Evolutionary conservation across 2,797 vertebrate genomes (phyloP), one percentile per base, ranked within the genome.

Genomic region (Lacerta agilis): DNA sequence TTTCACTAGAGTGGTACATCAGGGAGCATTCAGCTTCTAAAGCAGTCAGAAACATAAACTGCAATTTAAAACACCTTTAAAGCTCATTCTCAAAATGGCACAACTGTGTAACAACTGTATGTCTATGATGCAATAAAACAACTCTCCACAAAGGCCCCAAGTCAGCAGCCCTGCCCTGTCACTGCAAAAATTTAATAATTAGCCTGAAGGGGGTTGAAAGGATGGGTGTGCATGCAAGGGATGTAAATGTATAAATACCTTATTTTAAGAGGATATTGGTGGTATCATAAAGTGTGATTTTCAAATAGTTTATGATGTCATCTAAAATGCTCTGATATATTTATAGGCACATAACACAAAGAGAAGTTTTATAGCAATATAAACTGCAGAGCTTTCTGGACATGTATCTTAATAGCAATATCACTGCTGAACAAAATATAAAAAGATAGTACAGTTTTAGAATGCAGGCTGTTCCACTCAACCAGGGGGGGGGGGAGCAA

Each of bases 291-390:
- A 79, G 33, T 25, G 85, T 23, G 43, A 33, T 64, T 55, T 43
- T 90, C 76, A 79, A 41, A 3, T n/a, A 67, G 10, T 92, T 94
- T 78, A 92, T 67, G 79, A 78, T 71, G 83, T 87, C 82, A 77
- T 78, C 78, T 29, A 36, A 66, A 90, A 78, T 10, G 15, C 76
- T 85, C 27, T 4, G 1, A 88, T 88, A 25, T 83, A 91, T 90
- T 92, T 90, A 91, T 9, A 88, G 86, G 33, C 78, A 66, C 89
- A 41, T 29, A 91, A 90, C n/a, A 79, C 27, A 90, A 88, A 82
- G 69, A 85, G 71, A 82, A 90, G 79, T 90, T 89, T 86, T 67
- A 88, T 71, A 88, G 23, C 27, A 87, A 36, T 81, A 77, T 45
- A 27, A 91, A 92, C 78, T 72, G 18, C 29, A 87, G 11, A 80